A percentile compares a stretch with the other conserved stretches of the same genome.
Conservation (phyloP, 2,888 invertebrate genomes). For the Sarcophaga carnaria region DNA sequence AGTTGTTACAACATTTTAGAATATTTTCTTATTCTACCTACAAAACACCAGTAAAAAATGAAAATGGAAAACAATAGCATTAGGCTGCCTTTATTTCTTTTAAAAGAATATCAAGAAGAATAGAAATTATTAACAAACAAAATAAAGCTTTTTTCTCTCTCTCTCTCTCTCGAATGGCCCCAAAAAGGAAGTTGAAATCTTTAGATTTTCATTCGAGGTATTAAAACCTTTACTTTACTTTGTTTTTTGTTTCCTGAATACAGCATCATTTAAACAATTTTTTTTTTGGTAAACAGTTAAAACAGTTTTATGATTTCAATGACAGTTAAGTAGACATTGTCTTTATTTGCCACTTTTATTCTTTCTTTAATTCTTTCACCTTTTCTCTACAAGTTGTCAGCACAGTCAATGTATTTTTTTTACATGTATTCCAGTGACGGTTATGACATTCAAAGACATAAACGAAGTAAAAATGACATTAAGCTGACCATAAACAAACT, state of each 20-base stretch:
- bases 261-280: background rate
- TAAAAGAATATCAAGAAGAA: background rate
- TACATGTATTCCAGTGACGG: background rate
- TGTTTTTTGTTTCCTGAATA: background rate
- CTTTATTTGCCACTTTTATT: constrained; percentile 39
- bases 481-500: constrained; percentile 51
- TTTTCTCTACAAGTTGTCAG: constrained; percentile 27
- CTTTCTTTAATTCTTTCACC: constrained; percentile 13
- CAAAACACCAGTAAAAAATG: background rate
- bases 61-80: constrained; percentile 47
- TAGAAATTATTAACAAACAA: constrained; percentile 20
- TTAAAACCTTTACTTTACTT: too few species aligned
- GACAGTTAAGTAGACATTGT: constrained; percentile 31
- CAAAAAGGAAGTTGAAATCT: too few species aligned
- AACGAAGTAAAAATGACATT: constrained; percentile 44
- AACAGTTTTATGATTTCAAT: constrained; percentile 21
- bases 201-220: too few species aligned
- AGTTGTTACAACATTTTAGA: constrained; percentile 14
- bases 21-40: too few species aligned
- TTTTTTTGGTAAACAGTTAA: background rate
- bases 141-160: too few species aligned
- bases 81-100: constrained; percentile 4
- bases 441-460: constrained; percentile 40
- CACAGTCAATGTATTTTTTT: constrained; percentile 18
- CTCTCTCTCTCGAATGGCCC: too few species aligned